Evolutionary conservation across 2,797 vertebrate genomes (phyloP).

Genomic region (Peromyscus melanophrys): DNA sequence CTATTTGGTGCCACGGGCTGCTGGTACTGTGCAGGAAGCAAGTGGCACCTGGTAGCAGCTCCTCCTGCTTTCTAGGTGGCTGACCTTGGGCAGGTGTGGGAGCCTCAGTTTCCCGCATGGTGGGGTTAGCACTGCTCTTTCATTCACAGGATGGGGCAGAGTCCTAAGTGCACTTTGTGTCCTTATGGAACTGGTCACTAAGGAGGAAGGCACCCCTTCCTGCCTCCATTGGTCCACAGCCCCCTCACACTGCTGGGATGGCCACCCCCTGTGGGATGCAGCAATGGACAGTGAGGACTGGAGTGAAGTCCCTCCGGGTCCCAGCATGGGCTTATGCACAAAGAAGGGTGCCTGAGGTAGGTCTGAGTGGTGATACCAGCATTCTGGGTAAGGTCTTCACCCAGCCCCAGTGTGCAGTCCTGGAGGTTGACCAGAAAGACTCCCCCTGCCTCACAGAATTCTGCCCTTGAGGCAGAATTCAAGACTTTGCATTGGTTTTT

Average conservation of each 20-base stretch:
- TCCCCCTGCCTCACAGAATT: not conserved
- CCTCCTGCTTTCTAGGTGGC: not conserved
- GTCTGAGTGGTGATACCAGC: not conserved
- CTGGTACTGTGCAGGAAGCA: not conserved
- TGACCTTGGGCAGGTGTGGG: not conserved
- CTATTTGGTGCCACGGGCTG: not conserved
- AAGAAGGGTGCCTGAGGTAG: no score
- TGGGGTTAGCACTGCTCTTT: not conserved
- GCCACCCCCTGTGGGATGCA: not conserved
- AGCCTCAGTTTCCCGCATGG: not conserved
- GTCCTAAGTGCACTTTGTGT: rapidly evolving
- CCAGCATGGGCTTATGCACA: not conserved
- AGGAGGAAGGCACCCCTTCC: rapidly evolving
- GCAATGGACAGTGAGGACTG: rapidly evolving
- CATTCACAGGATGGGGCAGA: not conserved
- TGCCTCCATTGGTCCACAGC: not conserved
- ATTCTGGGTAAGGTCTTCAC: not conserved
- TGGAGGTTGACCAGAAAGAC: not conserved
- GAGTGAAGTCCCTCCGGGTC: rapidly evolving
- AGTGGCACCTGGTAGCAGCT: rapidly evolving
- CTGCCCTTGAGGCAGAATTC: rapidly evolving
- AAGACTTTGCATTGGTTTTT: no score
- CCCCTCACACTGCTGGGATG: not conserved
- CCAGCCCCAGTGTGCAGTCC: rapidly evolving
- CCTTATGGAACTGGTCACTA: rapidly evolving